phyloP scores from a whole-genome alignment of 2,797 vertebrate species.

The Microctenopoma stevenorrisi region DNA sequence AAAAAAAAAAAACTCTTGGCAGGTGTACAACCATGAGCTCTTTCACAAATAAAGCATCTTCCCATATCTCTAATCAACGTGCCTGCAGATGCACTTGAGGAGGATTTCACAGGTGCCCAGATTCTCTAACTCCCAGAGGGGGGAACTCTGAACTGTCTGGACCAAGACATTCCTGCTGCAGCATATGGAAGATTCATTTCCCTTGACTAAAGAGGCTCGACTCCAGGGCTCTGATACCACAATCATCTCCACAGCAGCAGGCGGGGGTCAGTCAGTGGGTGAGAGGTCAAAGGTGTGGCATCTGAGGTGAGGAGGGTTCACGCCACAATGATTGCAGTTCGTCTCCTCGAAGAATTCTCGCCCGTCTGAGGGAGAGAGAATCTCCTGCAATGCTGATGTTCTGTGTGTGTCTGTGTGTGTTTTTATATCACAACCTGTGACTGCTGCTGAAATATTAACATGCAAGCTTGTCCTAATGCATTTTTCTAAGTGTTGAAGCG shows the following conservation, averaged over 20 bases:
- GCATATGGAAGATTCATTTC: constrained; percentile 68
- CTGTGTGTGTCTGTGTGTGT: neutral
- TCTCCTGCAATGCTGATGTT: neutral
- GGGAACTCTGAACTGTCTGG: constrained; percentile 51
- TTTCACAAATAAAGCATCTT: constrained; percentile 17
- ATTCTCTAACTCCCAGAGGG: constrained; percentile 53
- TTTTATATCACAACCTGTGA: neutral
- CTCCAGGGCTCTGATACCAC: constrained; percentile 36
- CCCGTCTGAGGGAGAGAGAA: constrained; percentile 8
- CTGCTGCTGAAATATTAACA: too few species aligned
- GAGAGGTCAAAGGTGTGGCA: constrained; percentile 53
- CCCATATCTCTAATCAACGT: neutral
- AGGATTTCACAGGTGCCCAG: constrained; percentile 67
- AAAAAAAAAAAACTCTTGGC: constrained; percentile 8
- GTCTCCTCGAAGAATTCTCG: constrained; percentile 40
- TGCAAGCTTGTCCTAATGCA: too few species aligned
- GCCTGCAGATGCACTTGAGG: constrained; percentile 30
- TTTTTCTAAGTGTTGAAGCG: neutral
- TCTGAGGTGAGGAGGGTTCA: constrained; percentile 41
- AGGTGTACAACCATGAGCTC: constrained; percentile 2
- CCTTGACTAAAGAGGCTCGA: constrained; percentile 36
- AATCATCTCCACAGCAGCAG: constrained; percentile 30
- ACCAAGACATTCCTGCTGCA: constrained; percentile 60
- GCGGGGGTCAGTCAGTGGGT: constrained; percentile 30
- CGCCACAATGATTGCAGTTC: neutral